Evolutionary conservation across 1,140 invertebrate genomes (phyloP), one percentile per base, ranked within the genome.

Genomic region (Macrobrachium nipponense): DNA sequence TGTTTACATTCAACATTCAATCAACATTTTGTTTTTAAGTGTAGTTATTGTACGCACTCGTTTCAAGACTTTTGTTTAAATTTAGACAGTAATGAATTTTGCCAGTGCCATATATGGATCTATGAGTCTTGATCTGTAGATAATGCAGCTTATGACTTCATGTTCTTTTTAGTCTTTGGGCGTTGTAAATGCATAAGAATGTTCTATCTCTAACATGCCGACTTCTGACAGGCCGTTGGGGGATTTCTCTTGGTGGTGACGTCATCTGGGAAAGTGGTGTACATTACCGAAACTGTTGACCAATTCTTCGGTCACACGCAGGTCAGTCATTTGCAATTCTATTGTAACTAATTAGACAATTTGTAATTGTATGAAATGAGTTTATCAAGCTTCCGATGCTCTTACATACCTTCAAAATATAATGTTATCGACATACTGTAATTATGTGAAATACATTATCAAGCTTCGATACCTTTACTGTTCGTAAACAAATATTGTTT

Each of bases 181-280:
- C 20, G 51, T 10, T 77, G 18, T 23, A n/a, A 59, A 77, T 77
- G 23, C n/a, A 15, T 6, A 51, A 51, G 44, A 58, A 58, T 59
- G 10, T 17, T 20, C 43, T 78, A 11, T 36, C 23, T 68, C n/a
- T 79, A 36, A 14, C n/a, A 2, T 68, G 20, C 36, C 23, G 11
- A n/a, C 12, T n/a, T 68, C n/a, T 68, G 12, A 4, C 77, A 86
- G 83, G 83, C 83, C 73, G 77, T 86, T 15, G 83, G 83, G 14
- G 83, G 82, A 8, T 97, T 96, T 89, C 92, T 98, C 78, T 90
- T 98, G 72, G 94, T 97, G 8, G 92, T 96, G 2, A 96, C 96
- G 0, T 94, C 95, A 84, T 93, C 94, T 84, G 97, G 96, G 0
- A 95, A 97, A 90, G 95, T 98, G 79, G 93, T 98, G n/a, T 96